Conservation (phyloP, 1,140 invertebrate species). For the Agrilus planipennis region DNA sequence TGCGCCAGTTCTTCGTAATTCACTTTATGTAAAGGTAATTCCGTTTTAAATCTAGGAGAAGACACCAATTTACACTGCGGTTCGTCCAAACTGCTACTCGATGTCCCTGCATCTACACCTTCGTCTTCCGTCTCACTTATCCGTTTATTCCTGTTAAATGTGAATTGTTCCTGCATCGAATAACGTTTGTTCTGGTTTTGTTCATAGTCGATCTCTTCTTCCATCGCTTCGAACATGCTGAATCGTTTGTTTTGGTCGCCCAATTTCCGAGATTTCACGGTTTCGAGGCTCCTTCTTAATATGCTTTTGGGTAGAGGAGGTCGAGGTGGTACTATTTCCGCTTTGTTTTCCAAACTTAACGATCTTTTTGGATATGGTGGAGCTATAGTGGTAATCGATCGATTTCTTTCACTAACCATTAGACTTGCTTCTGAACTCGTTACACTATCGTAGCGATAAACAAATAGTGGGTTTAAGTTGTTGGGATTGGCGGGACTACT, state of each 20-base stretch:
- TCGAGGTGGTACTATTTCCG: slow-evolving; percentile 47
- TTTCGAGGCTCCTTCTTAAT: slow-evolving; percentile 32
- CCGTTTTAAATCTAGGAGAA: slow-evolving; percentile 20
- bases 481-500: slow-evolving; percentile 41
- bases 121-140: slow-evolving; percentile 50
- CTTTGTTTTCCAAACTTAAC: slow-evolving; percentile 42
- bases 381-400: slow-evolving; percentile 35
- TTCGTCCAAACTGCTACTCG: slow-evolving; percentile 32
- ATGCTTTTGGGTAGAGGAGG: slow-evolving; percentile 61
- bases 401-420: slow-evolving; percentile 39
- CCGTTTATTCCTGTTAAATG: slow-evolving; percentile 36
- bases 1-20: slow-evolving; percentile 53
- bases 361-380: slow-evolving; percentile 50
- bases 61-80: slow-evolving; percentile 36
- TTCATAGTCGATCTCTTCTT: slow-evolving; percentile 37
- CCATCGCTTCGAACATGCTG: slow-evolving; percentile 63
- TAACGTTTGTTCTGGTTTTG: slow-evolving; percentile 43
- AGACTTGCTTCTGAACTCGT: slow-evolving; percentile 54
- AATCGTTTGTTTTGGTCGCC: slow-evolving; percentile 50
- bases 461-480: slow-evolving; percentile 57
- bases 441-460: slow-evolving; percentile 70
- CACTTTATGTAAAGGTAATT: slow-evolving; percentile 32
- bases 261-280: slow-evolving; percentile 39
- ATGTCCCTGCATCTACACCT: slow-evolving; percentile 35
- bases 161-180: slow-evolving; percentile 60